These are phyloP conservation scores for Myrmophylax atrothorax DNA, from an alignment of 2,113 vertebrate species.

Conservation along the genomic window DNA sequence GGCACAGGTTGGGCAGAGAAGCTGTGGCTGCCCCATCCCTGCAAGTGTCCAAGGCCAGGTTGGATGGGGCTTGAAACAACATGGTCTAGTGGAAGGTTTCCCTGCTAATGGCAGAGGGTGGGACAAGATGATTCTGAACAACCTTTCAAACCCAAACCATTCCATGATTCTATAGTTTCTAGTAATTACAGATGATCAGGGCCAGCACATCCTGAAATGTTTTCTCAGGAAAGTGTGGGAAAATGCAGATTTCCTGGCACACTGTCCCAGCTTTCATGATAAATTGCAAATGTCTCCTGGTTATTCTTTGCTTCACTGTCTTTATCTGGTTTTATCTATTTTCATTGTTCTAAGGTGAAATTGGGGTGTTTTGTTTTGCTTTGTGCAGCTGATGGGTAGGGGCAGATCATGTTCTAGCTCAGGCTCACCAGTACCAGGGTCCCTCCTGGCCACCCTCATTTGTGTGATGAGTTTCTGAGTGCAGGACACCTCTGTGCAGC, in stretches of 20 bases:
- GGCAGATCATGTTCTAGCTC: neutral
- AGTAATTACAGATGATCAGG: neutral
- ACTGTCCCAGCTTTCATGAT: neutral
- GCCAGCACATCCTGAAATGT: accelerated
- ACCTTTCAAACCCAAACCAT: neutral
- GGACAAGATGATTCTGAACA: accelerated
- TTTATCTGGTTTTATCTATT: neutral
- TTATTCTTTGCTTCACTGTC: neutral
- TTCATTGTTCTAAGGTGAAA: neutral
- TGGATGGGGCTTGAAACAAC: neutral
- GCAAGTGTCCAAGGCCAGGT: neutral
- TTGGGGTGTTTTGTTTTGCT: neutral
- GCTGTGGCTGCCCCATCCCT: neutral
- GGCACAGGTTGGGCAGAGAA: neutral
- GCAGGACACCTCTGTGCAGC: neutral
- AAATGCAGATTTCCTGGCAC: neutral
- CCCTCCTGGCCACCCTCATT: neutral
- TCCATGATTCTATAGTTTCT: neutral
- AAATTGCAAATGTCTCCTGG: neutral
- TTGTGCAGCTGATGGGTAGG: accelerated
- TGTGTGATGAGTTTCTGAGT: neutral
- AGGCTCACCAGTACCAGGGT: neutral
- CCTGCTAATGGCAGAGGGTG: neutral
- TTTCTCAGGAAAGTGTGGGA: neutral
- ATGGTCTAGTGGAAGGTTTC: neutral